Percentiles rank a stretch among this genome's conserved stretches.
phyloP scores from a whole-genome alignment of 2,797 vertebrate species.

The Spinus pinus region DNA sequence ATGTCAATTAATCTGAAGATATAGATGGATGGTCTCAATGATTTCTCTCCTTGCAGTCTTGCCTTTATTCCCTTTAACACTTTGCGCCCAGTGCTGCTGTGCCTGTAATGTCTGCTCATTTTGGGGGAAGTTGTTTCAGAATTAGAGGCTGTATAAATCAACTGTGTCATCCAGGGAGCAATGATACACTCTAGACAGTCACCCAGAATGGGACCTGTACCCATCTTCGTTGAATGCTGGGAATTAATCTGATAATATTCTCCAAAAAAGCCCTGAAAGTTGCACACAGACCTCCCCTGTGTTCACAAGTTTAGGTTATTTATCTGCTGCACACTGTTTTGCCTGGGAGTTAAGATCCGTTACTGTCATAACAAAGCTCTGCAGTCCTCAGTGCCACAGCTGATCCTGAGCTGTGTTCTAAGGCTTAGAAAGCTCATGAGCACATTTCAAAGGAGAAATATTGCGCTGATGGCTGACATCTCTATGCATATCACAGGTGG shows the following conservation, averaged over 20 bases:
- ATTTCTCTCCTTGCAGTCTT: background rate
- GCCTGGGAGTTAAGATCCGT: background rate
- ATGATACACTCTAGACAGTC: background rate
- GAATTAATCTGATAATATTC: background rate
- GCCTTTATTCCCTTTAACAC: background rate
- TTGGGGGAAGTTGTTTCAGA: background rate
- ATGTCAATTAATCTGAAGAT: background rate
- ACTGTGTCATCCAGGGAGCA: background rate
- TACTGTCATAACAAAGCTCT: background rate
- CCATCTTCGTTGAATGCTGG: background rate
- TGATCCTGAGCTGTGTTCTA: background rate
- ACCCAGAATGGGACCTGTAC: background rate
- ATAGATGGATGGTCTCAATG: background rate
- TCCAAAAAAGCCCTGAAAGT: background rate
- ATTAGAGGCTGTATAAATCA: background rate
- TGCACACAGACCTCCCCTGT: background rate
- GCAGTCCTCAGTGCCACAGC: background rate
- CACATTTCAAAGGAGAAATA: background rate
- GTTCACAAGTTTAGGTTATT: background rate
- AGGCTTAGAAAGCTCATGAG: background rate
- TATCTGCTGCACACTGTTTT: background rate
- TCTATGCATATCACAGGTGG: background rate
- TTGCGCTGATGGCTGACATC: fast-evolving
- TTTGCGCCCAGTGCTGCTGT: background rate
- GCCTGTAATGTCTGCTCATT: background rate